A percentile compares a stretch with the other conserved stretches of the same genome.
Evolutionary conservation across 1,140 invertebrate species (phyloP).

Genomic region (Diuraphis noxia): DNA sequence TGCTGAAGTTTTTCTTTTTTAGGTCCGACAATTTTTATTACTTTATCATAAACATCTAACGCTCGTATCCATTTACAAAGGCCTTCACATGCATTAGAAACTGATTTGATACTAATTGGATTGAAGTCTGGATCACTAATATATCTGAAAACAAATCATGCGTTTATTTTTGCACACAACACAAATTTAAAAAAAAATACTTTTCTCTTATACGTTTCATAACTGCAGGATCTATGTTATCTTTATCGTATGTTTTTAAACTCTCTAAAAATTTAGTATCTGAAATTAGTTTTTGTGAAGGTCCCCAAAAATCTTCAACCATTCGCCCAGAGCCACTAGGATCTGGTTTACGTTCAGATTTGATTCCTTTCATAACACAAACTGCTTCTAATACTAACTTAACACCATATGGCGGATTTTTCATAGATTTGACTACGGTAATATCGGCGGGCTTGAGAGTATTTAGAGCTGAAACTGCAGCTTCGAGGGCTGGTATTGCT

Average conservation of each 20-base stretch:
- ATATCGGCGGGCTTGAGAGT: conserved; percentile 93
- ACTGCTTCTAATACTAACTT: conserved; percentile 93
- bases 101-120: conserved; percentile 83
- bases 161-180: neutral
- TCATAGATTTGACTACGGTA: conserved; percentile 94
- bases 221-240: conserved; percentile 76
- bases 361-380: conserved; percentile 85
- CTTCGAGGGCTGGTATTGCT: conserved; percentile 92
- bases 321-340: conserved; percentile 73
- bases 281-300: conserved; percentile 86
- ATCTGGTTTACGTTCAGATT: conserved; percentile 90
- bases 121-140: conserved; percentile 90
- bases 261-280: conserved; percentile 91
- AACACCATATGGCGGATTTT: conserved; percentile 91
- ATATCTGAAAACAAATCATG: conserved; percentile 64
- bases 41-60: conserved; percentile 92
- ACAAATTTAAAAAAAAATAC: conserved; percentile 59
- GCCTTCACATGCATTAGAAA: conserved; percentile 91
- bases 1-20: conserved; percentile 84
- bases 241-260: conserved; percentile 89
- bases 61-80: conserved; percentile 90
- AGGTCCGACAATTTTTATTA: conserved; percentile 92
- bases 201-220: conserved; percentile 89
- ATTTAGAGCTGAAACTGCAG: conserved; percentile 83
- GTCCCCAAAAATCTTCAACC: conserved; percentile 90